A percentile compares a stretch with the other conserved stretches of the same genome.
phyloP scores from a whole-genome alignment of 2,797 vertebrate genomes.

The Psittacula derbiana region DNA sequence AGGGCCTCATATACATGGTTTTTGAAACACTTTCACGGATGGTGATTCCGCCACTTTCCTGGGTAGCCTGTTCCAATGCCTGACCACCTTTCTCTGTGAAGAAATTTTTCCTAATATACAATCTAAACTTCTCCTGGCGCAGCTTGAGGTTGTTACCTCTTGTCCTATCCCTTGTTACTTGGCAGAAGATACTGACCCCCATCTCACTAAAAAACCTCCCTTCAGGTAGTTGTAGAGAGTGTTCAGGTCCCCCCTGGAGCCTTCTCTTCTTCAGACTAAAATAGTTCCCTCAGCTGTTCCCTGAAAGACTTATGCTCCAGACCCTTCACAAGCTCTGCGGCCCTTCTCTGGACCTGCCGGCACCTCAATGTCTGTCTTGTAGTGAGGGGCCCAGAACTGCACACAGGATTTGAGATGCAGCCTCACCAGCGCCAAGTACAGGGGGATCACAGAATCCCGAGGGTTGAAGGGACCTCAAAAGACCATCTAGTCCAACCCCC shows the following conservation, averaged over 20 bases:
- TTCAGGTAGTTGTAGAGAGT: neutral
- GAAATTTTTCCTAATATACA: neutral
- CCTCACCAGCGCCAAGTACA: neutral
- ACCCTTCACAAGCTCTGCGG: neutral
- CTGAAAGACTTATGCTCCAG: neutral
- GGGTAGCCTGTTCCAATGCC: neutral
- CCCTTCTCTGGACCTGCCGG: neutral
- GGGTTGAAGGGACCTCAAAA: too few species aligned
- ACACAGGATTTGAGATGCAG: neutral
- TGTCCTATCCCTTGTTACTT: neutral
- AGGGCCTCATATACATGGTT: neutral
- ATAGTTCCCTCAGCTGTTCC: neutral
- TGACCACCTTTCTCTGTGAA: neutral
- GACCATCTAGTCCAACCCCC: too few species aligned
- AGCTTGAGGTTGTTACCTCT: neutral
- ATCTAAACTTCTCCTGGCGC: neutral
- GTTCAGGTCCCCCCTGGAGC: neutral
- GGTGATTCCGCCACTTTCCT: neutral
- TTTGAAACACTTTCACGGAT: neutral
- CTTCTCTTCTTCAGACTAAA: neutral
- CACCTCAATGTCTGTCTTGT: neutral
- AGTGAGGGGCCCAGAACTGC: neutral
- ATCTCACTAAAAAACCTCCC: neutral
- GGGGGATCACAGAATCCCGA: neutral
- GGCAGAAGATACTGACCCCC: neutral